These are phyloP conservation scores for Clarias gariepinus DNA, from an alignment of 2,113 vertebrate genomes.

Conservation along the genomic window DNA sequence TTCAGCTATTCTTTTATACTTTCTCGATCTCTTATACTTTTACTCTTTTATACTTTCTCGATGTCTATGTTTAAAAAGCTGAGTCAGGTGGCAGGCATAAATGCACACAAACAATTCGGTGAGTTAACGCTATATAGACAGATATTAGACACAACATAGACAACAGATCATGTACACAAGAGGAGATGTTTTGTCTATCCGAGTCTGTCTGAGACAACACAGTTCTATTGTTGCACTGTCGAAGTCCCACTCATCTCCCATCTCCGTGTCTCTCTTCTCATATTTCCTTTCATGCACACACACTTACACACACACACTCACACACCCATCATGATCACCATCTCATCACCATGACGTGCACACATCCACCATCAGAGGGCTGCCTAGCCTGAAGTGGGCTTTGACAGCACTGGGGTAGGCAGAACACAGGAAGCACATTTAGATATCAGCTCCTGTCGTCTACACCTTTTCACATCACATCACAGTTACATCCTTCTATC, in stretches of 20 bases:
- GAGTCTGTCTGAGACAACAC: slow-evolving; percentile 60
- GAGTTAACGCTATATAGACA: slow-evolving; percentile 7
- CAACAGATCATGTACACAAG: slow-evolving; percentile 19
- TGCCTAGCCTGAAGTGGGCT: slow-evolving; percentile 71
- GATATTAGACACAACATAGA: slow-evolving; percentile 22
- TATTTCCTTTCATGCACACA: slow-evolving; percentile 14
- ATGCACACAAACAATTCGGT: not conserved
- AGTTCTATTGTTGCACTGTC: slow-evolving; percentile 76
- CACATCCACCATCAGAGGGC: slow-evolving; percentile 69
- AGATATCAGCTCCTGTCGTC: slow-evolving; percentile 85
- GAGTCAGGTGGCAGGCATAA: not conserved
- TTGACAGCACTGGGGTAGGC: slow-evolving; percentile 80
- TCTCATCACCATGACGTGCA: slow-evolving; percentile 35
- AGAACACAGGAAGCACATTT: slow-evolving; percentile 93
- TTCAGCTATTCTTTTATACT: not conserved
- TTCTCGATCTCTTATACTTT: not conserved
- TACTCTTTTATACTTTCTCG: not conserved
- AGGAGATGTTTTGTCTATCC: not conserved
- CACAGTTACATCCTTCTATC: slow-evolving; percentile 62
- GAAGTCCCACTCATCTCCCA: slow-evolving; percentile 65
- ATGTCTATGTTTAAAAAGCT: not conserved
- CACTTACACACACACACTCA: slow-evolving; percentile 33
- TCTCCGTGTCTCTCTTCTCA: slow-evolving; percentile 53
- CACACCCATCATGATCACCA: slow-evolving; percentile 72
- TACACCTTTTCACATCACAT: slow-evolving; percentile 76